Conservation (phyloP, 2,888 invertebrate species). For the Leptarthrus brevirostris region DNA sequence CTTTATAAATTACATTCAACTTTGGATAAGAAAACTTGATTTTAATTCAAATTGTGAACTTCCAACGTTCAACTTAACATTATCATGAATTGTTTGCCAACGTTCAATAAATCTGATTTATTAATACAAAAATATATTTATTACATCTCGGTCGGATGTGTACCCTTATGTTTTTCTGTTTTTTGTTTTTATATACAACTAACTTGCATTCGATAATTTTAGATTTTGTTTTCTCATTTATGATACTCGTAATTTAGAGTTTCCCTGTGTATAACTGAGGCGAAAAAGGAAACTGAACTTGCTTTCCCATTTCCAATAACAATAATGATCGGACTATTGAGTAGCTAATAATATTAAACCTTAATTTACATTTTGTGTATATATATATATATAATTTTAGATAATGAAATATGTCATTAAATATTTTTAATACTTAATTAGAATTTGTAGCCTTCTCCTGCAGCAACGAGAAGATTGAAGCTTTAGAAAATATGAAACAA, state of each 20-base stretch:
- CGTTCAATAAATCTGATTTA: conserved; percentile 6
- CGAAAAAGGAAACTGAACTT: too few species aligned
- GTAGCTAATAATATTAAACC: background rate
- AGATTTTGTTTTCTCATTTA: too few species aligned
- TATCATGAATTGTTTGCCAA: background rate
- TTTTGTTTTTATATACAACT: conserved; percentile 7
- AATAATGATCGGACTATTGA: too few species aligned
- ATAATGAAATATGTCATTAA: conserved; percentile 31
- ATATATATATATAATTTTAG: conserved; percentile 26
- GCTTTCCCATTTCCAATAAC: too few species aligned
- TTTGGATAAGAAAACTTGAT: too few species aligned
- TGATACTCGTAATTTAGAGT: too few species aligned
- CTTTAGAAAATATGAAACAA: background rate
- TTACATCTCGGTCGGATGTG: background rate
- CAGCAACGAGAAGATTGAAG: background rate
- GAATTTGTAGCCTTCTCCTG: conserved; percentile 19
- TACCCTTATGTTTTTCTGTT: background rate
- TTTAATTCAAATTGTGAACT: too few species aligned
- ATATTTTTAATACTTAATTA: conserved; percentile 36
- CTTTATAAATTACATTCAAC: background rate
- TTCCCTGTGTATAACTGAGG: too few species aligned
- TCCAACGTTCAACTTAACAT: too few species aligned
- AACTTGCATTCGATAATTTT: too few species aligned
- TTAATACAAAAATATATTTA: conserved; percentile 23
- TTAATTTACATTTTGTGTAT: background rate